Conservation (phyloP, 2,113 vertebrate genomes). For the Chaetodon auriga region DNA sequence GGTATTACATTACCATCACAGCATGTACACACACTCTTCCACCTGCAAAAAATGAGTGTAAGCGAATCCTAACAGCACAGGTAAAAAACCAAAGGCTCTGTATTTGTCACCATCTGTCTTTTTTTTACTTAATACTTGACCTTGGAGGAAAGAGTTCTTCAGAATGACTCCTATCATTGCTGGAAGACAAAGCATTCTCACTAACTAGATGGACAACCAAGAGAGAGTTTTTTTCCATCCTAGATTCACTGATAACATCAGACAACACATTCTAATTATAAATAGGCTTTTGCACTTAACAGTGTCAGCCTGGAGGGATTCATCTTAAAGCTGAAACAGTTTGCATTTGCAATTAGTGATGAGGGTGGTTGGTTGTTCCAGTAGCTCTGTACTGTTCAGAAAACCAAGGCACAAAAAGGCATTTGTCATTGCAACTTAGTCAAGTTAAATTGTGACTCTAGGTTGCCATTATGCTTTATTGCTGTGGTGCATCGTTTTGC, state of each 20-base stretch:
- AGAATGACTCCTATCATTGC: background rate
- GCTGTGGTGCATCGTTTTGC: background rate
- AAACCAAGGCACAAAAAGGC: background rate
- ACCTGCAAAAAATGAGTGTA: background rate
- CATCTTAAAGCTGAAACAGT: background rate
- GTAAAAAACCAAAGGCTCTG: background rate
- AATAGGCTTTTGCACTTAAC: constrained; percentile 14
- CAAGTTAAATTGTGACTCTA: background rate
- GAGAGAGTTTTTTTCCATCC: constrained; percentile 21
- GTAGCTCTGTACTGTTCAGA: background rate
- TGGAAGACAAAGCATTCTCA: background rate
- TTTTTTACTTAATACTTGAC: constrained; percentile 14
- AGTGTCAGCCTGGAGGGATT: background rate
- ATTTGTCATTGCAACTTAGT: background rate
- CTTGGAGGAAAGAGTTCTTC: constrained; percentile 14
- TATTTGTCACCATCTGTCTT: background rate
- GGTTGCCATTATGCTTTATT: background rate
- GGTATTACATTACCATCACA: too few species aligned
- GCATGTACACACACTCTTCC: background rate
- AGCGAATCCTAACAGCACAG: background rate
- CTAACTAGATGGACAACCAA: background rate
- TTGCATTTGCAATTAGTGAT: background rate
- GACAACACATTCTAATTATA: constrained; percentile 25
- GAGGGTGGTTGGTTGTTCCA: background rate
- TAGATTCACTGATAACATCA: constrained; percentile 24